These are phyloP conservation scores for Hippocampus guttulatus DNA, from an alignment of 2,113 vertebrate genomes.

Conservation along the genomic window DNA sequence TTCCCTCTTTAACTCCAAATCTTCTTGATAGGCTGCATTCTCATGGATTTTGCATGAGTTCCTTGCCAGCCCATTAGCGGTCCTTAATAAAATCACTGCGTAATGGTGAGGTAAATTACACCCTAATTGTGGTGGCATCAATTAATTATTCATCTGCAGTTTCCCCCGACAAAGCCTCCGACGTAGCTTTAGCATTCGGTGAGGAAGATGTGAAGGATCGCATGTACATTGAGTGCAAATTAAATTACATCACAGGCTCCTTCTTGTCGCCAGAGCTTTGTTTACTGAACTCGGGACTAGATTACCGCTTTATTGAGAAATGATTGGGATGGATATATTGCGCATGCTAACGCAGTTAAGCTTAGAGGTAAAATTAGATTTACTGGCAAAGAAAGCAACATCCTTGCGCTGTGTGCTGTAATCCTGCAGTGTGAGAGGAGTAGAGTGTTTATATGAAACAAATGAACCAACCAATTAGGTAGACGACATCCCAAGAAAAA, in stretches of 20 bases:
- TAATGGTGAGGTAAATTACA: constrained; percentile 64
- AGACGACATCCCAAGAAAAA: neutral
- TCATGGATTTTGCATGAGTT: constrained; percentile 70
- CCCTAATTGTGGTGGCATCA: constrained; percentile 56
- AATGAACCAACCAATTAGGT: constrained; percentile 1
- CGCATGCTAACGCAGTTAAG: constrained; percentile 11
- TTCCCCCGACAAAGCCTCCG: constrained; percentile 55
- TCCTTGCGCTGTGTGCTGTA: constrained; percentile 4
- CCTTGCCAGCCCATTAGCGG: constrained; percentile 40
- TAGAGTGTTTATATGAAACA: neutral
- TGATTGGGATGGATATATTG: constrained; percentile 35
- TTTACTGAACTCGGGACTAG: constrained; percentile 26
- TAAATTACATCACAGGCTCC: constrained; percentile 33
- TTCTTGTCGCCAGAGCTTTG: constrained; percentile 31
- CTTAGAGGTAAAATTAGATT: constrained; percentile 10
- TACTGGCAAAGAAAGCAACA: constrained; percentile 3
- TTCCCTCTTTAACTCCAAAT: constrained; percentile 46
- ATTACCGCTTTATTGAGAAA: constrained; percentile 45
- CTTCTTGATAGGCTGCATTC: constrained; percentile 38
- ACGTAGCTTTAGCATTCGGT: constrained; percentile 55
- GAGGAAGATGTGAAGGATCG: constrained; percentile 50
- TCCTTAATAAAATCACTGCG: constrained; percentile 64
- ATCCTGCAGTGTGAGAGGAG: neutral
- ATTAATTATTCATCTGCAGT: constrained; percentile 73
- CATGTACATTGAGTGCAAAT: constrained; percentile 64